A percentile compares a stretch with the other conserved stretches of the same genome.
Conservation (phyloP, 2,888 invertebrate species). For the Oscheius sp. region DNA sequence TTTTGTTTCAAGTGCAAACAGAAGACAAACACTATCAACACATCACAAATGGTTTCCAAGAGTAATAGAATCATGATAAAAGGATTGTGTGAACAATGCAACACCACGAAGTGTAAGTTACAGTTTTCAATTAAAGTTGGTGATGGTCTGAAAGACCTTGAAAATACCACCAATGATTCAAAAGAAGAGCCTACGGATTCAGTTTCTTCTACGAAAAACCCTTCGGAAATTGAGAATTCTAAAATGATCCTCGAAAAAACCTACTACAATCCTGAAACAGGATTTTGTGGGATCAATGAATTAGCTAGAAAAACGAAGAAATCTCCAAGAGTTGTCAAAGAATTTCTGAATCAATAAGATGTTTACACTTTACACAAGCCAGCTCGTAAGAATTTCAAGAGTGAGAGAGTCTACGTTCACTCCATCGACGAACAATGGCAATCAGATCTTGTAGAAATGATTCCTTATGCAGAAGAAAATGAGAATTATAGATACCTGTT, state of each 20-base stretch:
- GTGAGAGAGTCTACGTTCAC: conserved; percentile 44
- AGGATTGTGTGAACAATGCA: conserved; percentile 36
- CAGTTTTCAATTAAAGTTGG: conserved; percentile 39
- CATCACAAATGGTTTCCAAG: too few relatives aligned
- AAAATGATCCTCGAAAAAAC: conserved; percentile 37
- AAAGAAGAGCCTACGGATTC: too few relatives aligned
- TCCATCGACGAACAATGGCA: conserved; percentile 50
- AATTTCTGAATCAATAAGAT: conserved; percentile 45
- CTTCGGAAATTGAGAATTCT: too few relatives aligned
- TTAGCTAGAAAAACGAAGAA: conserved; percentile 33
- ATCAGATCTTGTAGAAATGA: conserved; percentile 55
- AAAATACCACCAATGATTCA: conserved; percentile 32
- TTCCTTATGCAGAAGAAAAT: conserved; percentile 51
- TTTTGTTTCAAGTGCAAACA: conserved; percentile 38
- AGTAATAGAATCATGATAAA: conserved; percentile 30
- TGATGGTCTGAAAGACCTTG: too few relatives aligned
- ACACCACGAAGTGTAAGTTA: conserved; percentile 42
- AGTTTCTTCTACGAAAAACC: too few relatives aligned
- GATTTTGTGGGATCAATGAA: conserved; percentile 47
- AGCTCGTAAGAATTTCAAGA: conserved; percentile 48
- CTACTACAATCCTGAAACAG: conserved; percentile 38
- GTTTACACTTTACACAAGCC: conserved; percentile 49
- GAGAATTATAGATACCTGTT: conserved; percentile 37
- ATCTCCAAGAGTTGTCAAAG: conserved; percentile 30
- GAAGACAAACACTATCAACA: conserved; percentile 27